Percentiles rank a stretch among this genome's conserved stretches.
phyloP scores from a whole-genome alignment of 2,797 vertebrate species.

The Chaetodon trifasciatus region DNA sequence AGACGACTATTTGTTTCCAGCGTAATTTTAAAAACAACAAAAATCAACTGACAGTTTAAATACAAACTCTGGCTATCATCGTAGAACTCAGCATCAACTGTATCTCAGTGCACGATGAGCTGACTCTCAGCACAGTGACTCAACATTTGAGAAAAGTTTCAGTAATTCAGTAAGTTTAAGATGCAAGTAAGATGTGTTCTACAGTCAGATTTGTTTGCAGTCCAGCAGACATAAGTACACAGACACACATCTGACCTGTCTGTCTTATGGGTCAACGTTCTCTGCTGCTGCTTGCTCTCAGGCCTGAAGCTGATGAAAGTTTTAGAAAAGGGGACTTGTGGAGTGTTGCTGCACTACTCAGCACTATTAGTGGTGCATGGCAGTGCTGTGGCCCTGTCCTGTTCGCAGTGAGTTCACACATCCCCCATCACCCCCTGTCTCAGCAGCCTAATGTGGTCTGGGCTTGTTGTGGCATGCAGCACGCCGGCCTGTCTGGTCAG shows the following conservation, averaged over 20 bases:
- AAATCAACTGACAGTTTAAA: background rate
- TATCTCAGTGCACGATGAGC: background rate
- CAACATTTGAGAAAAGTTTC: background rate
- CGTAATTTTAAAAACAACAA: background rate
- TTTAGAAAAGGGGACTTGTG: conserved; percentile 2
- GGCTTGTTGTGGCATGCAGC: conserved; percentile 46
- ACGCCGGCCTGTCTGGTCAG: conserved; percentile 18
- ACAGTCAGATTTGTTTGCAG: conserved; percentile 12
- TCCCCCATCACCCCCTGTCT: conserved; percentile 40
- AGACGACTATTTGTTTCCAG: background rate
- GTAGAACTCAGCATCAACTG: too few species aligned
- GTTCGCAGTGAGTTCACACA: conserved; percentile 33
- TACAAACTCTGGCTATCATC: background rate
- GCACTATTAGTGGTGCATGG: conserved; percentile 30
- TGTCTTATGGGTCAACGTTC: background rate
- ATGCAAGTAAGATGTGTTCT: background rate
- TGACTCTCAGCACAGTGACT: background rate
- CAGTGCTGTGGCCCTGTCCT: conserved; percentile 20
- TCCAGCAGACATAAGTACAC: background rate
- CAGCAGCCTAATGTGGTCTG: conserved; percentile 43
- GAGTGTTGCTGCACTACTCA: conserved; percentile 31
- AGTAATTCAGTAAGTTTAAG: background rate
- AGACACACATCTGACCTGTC: conserved; percentile 24
- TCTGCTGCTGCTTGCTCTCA: conserved; percentile 3
- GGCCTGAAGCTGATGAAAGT: conserved; percentile 30